Conservation (phyloP, 2,797 vertebrate genomes). For the Allobates femoralis region DNA sequence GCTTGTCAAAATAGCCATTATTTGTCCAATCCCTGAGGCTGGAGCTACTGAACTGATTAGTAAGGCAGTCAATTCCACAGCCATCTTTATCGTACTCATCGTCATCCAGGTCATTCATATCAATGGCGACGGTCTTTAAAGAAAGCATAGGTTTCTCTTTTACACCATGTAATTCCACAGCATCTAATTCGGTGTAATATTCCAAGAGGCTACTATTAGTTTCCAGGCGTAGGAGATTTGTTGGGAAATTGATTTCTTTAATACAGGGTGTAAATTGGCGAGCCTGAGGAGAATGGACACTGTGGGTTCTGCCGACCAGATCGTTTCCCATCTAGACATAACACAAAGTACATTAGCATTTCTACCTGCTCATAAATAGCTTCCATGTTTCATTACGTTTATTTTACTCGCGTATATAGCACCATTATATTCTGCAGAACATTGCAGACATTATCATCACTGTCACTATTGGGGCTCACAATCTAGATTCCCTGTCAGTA, state of each 20-base stretch:
- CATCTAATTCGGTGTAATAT: conserved; percentile 97
- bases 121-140: conserved; percentile 87
- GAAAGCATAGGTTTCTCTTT: conserved; percentile 90
- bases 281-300: conserved; percentile 88
- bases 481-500: too few species aligned
- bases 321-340: conserved; percentile 87
- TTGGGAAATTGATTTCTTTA: conserved; percentile 93
- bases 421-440: too few species aligned
- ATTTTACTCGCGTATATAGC: too few species aligned
- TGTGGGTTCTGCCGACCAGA: conserved; percentile 93
- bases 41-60: conserved; percentile 78
- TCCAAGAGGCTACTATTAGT: conserved; percentile 94
- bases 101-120: conserved; percentile 88
- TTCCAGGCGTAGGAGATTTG: conserved; percentile 95
- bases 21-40: conserved; percentile 80
- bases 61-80: conserved; percentile 79
- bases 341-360: conserved; percentile 20
- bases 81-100: conserved; percentile 87
- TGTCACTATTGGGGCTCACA: too few species aligned
- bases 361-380: too few species aligned
- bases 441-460: not conserved
- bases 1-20: conserved; percentile 95
- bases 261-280: conserved; percentile 94
- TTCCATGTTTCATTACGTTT: not conserved
- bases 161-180: conserved; percentile 90